phyloP scores from a whole-genome alignment of 2,113 vertebrate genomes.

The Dipodomys ordii region DNA sequence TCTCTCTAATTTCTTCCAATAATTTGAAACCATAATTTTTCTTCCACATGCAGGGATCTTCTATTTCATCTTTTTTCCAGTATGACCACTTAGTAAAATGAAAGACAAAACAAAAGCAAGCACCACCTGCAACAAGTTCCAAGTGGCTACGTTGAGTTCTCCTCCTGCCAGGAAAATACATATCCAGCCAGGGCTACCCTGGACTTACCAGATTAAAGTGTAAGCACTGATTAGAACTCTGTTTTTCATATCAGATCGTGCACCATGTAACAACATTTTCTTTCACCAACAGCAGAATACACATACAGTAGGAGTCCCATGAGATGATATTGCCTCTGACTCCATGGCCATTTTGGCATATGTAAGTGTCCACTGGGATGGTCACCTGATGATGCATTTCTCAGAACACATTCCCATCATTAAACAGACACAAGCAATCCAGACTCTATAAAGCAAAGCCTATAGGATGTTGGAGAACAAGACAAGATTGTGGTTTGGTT shows the following conservation, averaged over 20 bases:
- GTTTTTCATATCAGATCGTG: background rate
- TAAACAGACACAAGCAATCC: background rate
- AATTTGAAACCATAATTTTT: background rate
- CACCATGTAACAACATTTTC: background rate
- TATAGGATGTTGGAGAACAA: background rate
- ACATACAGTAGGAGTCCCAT: no score
- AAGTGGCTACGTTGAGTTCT: no score
- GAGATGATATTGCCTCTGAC: no score
- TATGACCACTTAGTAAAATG: background rate
- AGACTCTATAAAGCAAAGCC: background rate
- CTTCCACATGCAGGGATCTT: background rate
- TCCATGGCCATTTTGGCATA: no score
- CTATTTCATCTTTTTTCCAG: background rate
- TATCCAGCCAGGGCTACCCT: background rate
- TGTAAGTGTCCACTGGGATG: no score
- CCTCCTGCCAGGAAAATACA: accelerated
- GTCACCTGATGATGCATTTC: background rate
- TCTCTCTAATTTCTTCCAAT: background rate
- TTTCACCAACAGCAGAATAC: background rate
- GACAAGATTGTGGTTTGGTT: background rate
- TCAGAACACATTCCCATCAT: background rate
- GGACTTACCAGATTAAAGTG: background rate
- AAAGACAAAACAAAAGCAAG: background rate
- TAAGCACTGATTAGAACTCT: background rate
- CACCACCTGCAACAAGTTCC: background rate